Evolutionary conservation across 1,140 invertebrate genomes (phyloP), one percentile per base, ranked within the genome.

Genomic region (Cryptotermes secundus): DNA sequence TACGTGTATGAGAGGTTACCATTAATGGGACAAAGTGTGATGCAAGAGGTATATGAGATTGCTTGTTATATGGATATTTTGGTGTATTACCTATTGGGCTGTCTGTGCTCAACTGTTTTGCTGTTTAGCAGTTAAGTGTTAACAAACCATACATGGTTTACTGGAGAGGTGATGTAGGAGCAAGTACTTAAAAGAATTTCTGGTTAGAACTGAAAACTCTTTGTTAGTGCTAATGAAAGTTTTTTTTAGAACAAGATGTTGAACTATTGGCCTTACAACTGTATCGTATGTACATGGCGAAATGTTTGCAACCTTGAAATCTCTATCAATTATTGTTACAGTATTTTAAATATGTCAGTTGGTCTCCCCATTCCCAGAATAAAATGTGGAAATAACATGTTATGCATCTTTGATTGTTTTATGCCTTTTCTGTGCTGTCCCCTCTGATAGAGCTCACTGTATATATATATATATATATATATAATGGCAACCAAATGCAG

Each of bases 331-430:
- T 72, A 72, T 72, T 72, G 59, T 72, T 72, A 72, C 59, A 72
- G 59, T 72, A 31, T 72, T 72, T 72, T 72, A 72, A 72, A 72
- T n/a, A 72, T 72, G 59, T 72, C 59, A 72, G 7, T 72, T 72
- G 59, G 59, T 72, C 59, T 72, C 59, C 59, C 59, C 26, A 72
- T 72, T n/a, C 59, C 59, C 59, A 72, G 59, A 72, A 72, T 72
- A 72, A 72, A 72, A 72, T 72, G 59, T 72, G 59, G 16, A 72
- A 72, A n/a, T 72, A 31, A 72, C 59, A 72, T 72, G 26, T n/a
- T n/a, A n/a, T 72, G 59, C 59, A n/a, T 72, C 4, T 9, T n/a
- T 3, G 26, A 31, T 31, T 72, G 59, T 72, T n/a, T 7, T 31
- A 7, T 10, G 26, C 59, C 59, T 31, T 31, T 72, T 12, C 38